Percentiles rank a stretch among this genome's conserved stretches.
phyloP scores from a whole-genome alignment of 2,888 invertebrate species.

The Allacma fusca region DNA sequence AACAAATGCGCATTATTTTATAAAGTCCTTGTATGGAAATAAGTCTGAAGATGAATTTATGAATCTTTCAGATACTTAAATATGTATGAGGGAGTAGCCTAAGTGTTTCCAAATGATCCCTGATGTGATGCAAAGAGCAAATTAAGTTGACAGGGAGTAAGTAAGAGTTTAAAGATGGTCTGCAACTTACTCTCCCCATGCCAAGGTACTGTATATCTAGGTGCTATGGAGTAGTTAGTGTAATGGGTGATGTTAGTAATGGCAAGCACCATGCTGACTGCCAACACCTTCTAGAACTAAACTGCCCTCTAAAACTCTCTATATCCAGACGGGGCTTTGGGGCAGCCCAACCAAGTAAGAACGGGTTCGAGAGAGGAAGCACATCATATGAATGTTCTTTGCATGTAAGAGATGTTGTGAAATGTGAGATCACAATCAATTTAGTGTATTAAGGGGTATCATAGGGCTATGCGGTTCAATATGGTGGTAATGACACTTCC shows the following conservation, averaged over 20 bases:
- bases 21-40: no score
- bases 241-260: constrained; percentile 34
- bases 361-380: neutral
- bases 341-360: neutral
- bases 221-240: neutral
- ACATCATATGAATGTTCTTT: no score
- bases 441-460: neutral
- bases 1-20: no score
- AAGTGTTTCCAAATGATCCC: neutral
- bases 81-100: no score
- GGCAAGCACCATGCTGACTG: constrained; percentile 34
- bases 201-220: no score
- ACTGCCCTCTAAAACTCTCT: constrained; percentile 25
- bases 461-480: neutral
- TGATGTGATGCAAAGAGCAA: neutral
- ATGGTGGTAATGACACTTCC: constrained; percentile 27
- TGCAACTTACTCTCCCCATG: neutral
- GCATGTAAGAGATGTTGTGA: neutral
- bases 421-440: constrained; percentile 1
- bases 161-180: neutral
- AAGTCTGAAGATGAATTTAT: no score
- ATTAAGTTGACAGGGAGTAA: constrained; percentile 9
- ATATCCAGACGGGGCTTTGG: neutral
- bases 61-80: no score
- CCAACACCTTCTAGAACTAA: constrained; percentile 26